These are phyloP conservation scores for Calliphora vicina DNA, from an alignment of 1,140 invertebrate genomes.

Conservation along the genomic window DNA sequence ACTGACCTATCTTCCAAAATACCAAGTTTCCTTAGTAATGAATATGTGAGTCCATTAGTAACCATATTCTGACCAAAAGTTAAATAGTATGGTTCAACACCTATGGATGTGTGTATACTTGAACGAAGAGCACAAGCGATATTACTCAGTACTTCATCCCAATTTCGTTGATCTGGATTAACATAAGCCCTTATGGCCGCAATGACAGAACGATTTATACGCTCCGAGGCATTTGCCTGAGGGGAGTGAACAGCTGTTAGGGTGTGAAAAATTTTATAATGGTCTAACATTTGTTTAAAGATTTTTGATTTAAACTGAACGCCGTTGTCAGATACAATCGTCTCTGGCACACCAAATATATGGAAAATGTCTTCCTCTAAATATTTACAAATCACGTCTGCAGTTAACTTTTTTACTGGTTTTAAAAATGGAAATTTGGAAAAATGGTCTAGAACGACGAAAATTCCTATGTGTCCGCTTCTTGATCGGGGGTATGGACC, in stretches of 20 bases:
- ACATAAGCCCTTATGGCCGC: slow-evolving; percentile 16
- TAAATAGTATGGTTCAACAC: slow-evolving; percentile 36
- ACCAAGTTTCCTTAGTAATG: neutral
- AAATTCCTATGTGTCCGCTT: slow-evolving; percentile 12
- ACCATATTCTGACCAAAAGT: slow-evolving; percentile 41
- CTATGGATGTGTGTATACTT: slow-evolving; percentile 14
- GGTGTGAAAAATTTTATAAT: neutral
- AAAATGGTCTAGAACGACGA: slow-evolving; percentile 23
- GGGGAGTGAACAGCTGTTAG: neutral
- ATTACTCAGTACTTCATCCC: slow-evolving; percentile 29
- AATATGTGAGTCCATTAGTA: neutral
- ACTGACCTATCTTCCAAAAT: no score
- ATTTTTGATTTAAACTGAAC: neutral
- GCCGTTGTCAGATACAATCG: neutral
- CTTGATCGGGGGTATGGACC: slow-evolving; percentile 25
- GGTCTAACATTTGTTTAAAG: slow-evolving; percentile 1
- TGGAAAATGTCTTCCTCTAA: no score
- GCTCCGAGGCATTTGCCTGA: slow-evolving; percentile 8
- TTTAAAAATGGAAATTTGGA: slow-evolving; percentile 18
- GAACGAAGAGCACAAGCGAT: slow-evolving; percentile 38
- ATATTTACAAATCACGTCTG: no score
- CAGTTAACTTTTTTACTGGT: no score
- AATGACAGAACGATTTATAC: neutral
- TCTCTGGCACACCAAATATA: slow-evolving; percentile 7
- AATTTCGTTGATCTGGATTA: slow-evolving; percentile 36